phyloP scores from a whole-genome alignment of 2,888 invertebrate genomes.

The Conomelus anceps region DNA sequence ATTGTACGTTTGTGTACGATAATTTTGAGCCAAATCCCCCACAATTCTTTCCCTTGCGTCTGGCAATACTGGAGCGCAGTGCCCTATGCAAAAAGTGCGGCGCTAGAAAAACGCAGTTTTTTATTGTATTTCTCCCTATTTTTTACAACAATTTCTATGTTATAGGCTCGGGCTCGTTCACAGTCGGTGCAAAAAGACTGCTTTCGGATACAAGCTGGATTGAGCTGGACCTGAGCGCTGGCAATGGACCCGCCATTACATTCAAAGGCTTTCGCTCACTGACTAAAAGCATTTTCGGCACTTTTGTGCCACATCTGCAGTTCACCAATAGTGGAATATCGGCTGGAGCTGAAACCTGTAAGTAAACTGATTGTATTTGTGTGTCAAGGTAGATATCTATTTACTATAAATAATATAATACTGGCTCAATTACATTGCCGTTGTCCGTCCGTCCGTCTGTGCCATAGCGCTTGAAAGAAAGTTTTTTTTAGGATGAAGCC shows the following conservation, averaged over 20 bases:
- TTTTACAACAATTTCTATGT: constrained; percentile 25
- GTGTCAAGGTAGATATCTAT: not conserved
- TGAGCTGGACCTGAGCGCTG: constrained; percentile 77
- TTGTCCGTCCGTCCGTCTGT: no score
- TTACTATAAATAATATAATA: not conserved
- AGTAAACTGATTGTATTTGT: no score
- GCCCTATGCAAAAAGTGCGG: no score
- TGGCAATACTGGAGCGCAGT: no score
- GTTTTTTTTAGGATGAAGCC: no score
- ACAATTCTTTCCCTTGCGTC: no score
- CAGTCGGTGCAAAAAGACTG: constrained; percentile 66
- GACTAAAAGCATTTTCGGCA: constrained; percentile 64
- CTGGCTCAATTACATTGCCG: no score
- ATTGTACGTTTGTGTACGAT: no score
- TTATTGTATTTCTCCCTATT: not conserved
- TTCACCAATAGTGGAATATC: constrained; percentile 69
- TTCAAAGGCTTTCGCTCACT: constrained; percentile 73
- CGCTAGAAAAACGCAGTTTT: no score
- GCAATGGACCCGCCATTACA: constrained; percentile 72
- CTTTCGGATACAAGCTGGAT: constrained; percentile 81
- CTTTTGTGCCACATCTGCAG: constrained; percentile 53
- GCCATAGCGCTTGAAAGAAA: no score
- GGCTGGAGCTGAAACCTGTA: constrained; percentile 71
- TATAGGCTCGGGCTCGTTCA: constrained; percentile 66
- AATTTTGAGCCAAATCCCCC: no score